A percentile compares a stretch with the other conserved stretches of the same genome.
Evolutionary conservation across 2,797 vertebrate species (phyloP).

Genomic region (Myotis findleyi): DNA sequence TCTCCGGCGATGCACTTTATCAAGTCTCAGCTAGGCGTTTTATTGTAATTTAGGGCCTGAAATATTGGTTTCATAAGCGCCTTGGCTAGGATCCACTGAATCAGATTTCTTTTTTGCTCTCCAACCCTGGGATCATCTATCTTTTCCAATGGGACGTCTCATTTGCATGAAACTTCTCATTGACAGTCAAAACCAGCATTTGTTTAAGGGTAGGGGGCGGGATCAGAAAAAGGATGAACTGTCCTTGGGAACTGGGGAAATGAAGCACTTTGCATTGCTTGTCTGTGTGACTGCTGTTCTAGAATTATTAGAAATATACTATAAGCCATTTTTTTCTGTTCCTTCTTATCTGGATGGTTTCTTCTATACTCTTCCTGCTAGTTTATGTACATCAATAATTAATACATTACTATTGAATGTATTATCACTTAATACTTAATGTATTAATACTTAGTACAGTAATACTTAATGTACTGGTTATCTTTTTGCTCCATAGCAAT

Average conservation of each 20-base stretch:
- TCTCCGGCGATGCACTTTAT: not conserved
- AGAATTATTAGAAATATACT: not conserved
- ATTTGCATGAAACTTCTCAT: conserved; percentile 1
- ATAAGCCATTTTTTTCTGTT: not conserved
- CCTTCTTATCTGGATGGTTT: not conserved
- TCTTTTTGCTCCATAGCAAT: not conserved
- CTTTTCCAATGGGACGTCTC: not conserved
- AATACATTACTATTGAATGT: not conserved
- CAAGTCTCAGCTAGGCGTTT: not conserved
- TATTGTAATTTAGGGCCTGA: conserved; percentile 19
- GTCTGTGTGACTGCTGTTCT: not conserved
- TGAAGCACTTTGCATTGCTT: conserved; percentile 18
- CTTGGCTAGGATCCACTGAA: conserved; percentile 12
- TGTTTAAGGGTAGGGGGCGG: not conserved
- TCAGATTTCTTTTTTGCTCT: conserved; percentile 17
- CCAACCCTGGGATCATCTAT: not conserved
- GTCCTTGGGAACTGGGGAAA: not conserved
- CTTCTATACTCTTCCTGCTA: not conserved
- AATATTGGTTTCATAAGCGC: conserved; percentile 43
- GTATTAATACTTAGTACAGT: not conserved
- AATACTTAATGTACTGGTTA: not conserved
- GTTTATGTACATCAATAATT: not conserved
- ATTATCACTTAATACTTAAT: not conserved
- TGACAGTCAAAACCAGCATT: not conserved
- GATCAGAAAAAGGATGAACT: not conserved